Base-by-base conservation (phyloP, 2,797 vertebrate species). In the Pangasius macronema region DNA sequence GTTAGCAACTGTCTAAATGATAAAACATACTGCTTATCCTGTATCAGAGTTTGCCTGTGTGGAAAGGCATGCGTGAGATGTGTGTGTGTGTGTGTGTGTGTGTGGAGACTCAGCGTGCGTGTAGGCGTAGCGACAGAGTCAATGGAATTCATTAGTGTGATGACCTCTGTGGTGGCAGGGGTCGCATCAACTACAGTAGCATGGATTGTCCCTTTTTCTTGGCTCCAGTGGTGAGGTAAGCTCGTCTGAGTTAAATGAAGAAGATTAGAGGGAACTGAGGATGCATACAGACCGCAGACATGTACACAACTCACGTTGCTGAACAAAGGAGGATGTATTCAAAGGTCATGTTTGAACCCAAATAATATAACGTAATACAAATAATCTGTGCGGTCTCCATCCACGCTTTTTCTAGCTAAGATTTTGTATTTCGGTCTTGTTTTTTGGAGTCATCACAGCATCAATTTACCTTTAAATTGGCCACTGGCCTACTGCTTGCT, bases 121-220 rank as follows among this genome's bases (percentile, higher is more conserved):
- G 83, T 89, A 76, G 86, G 65, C 72, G 68, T 86, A 57, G 36
- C 2, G 55, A 53, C 33, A 83, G 84, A 85, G 88, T 87, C 51
- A 91, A 86, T 86, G 82, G 84, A 67, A 88, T 86, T 90, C 72
- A 87, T 89, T 87, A 77, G 46, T 79, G 57, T 0, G 1, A 1
- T 36, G 79, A 82, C 85, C 79, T 86, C 83, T 22, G 33, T 87
- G 76, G 85, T 42, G 63, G n/a, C 33, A 75, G 27, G 84, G 87
- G 90, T 84, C 59, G 39, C n/a, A 76, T 55, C 30, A 72, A 86
- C 88, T 63, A 89, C 89, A 92, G 91, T 87, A 89, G 82, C 57
- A 13, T 16, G 46, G 73, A 81, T 91, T 91, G 89, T 91, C 55
- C 75, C 46, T 76, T 80, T 27, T 53, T 70, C 83, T 49, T 46